Percentiles rank a stretch among this genome's conserved stretches.
Conservation (phyloP, 2,113 vertebrate species). For the Datnioides undecimradiatus region DNA sequence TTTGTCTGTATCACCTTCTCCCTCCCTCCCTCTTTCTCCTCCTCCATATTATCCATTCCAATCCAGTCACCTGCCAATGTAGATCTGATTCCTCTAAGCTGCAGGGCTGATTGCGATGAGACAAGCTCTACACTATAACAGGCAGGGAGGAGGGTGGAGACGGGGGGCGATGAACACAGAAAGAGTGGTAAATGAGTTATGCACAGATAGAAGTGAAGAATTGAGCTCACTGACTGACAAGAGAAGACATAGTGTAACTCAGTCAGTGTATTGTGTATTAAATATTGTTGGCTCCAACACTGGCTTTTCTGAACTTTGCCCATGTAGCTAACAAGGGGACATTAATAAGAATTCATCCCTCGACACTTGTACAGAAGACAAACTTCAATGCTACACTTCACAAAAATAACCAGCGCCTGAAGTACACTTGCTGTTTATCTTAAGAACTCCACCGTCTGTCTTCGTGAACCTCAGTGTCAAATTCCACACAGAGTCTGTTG, state of each 20-base stretch:
- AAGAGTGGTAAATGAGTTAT: slow-evolving; percentile 41
- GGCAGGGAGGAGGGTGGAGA: slow-evolving; percentile 15
- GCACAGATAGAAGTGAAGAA: slow-evolving; percentile 47
- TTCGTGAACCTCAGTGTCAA: slow-evolving; percentile 8
- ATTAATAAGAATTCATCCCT: slow-evolving; percentile 5
- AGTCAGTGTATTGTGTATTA: neutral
- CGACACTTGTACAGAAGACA: neutral
- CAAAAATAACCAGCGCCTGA: neutral
- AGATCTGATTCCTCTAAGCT: slow-evolving; percentile 52
- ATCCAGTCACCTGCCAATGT: slow-evolving; percentile 40
- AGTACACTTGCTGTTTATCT: neutral
- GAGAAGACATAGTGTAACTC: slow-evolving; percentile 17
- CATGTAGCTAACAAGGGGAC: neutral
- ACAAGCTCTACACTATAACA: slow-evolving; percentile 38
- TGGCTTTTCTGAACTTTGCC: neutral
- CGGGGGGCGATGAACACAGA: slow-evolving; percentile 30
- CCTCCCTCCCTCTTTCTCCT: neutral
- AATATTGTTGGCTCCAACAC: slow-evolving; percentile 11
- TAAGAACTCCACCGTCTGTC: slow-evolving; percentile 19
- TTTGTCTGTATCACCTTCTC: slow-evolving; percentile 22
- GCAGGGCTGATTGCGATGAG: slow-evolving; percentile 56
- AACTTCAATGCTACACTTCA: neutral
- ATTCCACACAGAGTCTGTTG: slow-evolving; percentile 5
- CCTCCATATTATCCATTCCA: slow-evolving; percentile 38
- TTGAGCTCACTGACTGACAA: slow-evolving; percentile 60